phyloP scores from a whole-genome alignment of 30 jellyfish, hydroid and myxozoan species.

The Hydractinia symbiolongicarpus region DNA sequence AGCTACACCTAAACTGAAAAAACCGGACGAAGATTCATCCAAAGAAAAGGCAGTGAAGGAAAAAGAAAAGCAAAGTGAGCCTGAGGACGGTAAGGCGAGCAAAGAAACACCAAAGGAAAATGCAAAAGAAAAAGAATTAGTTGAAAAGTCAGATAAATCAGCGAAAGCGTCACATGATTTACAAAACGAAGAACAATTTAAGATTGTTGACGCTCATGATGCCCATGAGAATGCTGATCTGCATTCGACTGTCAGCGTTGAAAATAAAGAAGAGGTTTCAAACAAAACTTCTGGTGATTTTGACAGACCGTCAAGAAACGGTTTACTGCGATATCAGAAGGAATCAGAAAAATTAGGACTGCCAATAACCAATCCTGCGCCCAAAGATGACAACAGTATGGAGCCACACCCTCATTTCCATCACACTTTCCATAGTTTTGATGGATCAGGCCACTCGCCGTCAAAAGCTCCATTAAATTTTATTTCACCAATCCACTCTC shows the following conservation, averaged over 20 bases:
- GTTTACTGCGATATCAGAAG: background rate
- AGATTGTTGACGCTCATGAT: background rate
- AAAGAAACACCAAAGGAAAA: background rate
- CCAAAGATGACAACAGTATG: background rate
- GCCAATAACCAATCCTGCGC: conserved; percentile 14
- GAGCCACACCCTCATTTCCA: conserved; percentile 1
- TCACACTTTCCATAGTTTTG: background rate
- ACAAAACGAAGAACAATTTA: conserved; percentile 1
- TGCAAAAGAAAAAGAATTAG: too few species aligned
- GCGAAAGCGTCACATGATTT: background rate
- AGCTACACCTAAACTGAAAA: background rate
- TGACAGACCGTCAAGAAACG: background rate
- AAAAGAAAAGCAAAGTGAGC: background rate
- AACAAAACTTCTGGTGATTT: background rate
- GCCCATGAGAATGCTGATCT: background rate
- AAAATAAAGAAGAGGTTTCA: background rate
- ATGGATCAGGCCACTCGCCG: background rate
- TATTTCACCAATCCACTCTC: conserved; percentile 9
- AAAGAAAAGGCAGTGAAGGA: background rate
- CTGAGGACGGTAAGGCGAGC: background rate
- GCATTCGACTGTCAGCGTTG: background rate
- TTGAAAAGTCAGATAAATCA: background rate
- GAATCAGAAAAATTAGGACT: background rate
- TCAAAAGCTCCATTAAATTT: background rate
- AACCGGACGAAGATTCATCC: background rate